These are phyloP conservation scores for Drosophila quadrilineata DNA, from an alignment of 1,140 invertebrate species.

Conservation along the genomic window DNA sequence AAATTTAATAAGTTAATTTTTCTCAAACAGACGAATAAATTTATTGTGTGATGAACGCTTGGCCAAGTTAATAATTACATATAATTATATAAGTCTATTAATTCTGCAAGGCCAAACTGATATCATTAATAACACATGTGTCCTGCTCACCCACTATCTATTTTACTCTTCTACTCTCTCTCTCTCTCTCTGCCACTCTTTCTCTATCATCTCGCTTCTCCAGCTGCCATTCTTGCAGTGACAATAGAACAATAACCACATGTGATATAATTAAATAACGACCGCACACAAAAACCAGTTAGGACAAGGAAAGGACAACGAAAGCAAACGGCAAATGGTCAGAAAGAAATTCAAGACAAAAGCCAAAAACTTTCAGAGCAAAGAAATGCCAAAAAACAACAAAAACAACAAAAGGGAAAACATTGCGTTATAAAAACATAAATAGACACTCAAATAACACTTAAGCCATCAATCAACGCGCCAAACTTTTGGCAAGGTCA, in stretches of 20 bases:
- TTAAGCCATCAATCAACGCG: constrained; percentile 73
- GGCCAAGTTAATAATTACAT: constrained; percentile 40
- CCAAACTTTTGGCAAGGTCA: constrained; percentile 66
- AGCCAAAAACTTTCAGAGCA: background rate
- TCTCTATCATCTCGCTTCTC: too few relatives aligned
- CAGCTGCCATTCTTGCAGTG: too few relatives aligned
- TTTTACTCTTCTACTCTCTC: background rate
- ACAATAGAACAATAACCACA: constrained; percentile 3
- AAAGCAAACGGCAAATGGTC: too few relatives aligned
- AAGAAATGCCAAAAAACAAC: constrained; percentile 17
- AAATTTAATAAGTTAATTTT: too few relatives aligned
- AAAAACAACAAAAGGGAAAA: constrained; percentile 8
- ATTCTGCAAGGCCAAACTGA: constrained; percentile 41
- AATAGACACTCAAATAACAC: constrained; percentile 74
- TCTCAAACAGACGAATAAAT: too few relatives aligned
- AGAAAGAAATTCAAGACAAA: too few relatives aligned
- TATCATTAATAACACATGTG: constrained; percentile 68
- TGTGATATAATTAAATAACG: constrained; percentile 63
- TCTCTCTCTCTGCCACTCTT: too few relatives aligned
- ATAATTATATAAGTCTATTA: constrained; percentile 33
- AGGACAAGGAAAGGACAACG: background rate
- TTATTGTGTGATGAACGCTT: too few relatives aligned
- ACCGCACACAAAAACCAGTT: constrained; percentile 20
- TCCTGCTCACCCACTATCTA: too few relatives aligned
- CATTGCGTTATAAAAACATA: constrained; percentile 45